Evolutionary conservation across 2,113 vertebrate species (phyloP).

Genomic region (Callospermophilus lateralis): DNA sequence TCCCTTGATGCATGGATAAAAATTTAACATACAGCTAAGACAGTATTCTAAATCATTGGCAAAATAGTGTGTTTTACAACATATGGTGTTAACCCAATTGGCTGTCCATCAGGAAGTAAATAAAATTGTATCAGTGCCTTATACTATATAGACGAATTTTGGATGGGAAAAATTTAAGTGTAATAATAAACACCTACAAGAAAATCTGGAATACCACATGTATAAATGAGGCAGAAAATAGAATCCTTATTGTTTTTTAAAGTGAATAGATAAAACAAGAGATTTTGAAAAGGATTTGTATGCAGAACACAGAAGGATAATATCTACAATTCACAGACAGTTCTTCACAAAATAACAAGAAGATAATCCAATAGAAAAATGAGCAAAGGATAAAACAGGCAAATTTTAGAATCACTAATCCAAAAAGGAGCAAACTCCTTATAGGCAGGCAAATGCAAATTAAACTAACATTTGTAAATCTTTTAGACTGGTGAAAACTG

Average conservation of each 20-base stretch:
- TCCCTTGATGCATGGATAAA: background rate
- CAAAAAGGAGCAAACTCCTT: background rate
- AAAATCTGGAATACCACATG: background rate
- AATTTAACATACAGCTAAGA: slow-evolving; percentile 67
- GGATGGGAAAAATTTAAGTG: slow-evolving; percentile 49
- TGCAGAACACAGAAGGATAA: background rate
- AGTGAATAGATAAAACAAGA: background rate
- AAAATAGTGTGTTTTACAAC: slow-evolving; percentile 51
- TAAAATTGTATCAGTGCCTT: background rate
- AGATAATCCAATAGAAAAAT: slow-evolving; percentile 27
- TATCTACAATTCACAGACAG: background rate
- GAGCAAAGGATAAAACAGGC: background rate
- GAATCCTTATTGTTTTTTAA: background rate
- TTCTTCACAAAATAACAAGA: background rate
- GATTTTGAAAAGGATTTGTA: slow-evolving; percentile 6
- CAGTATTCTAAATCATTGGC: slow-evolving; percentile 68
- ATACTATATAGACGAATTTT: slow-evolving; percentile 28
- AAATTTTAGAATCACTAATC: background rate
- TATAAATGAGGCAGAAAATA: background rate
- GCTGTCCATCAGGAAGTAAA: slow-evolving; percentile 56
- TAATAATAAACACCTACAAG: background rate
- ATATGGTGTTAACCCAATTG: slow-evolving; percentile 46
- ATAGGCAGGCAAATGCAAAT: background rate
- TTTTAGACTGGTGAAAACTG: background rate
- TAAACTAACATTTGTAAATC: background rate